Base-by-base conservation (phyloP, 2,888 invertebrate species). In the Diarsia dahlii region DNA sequence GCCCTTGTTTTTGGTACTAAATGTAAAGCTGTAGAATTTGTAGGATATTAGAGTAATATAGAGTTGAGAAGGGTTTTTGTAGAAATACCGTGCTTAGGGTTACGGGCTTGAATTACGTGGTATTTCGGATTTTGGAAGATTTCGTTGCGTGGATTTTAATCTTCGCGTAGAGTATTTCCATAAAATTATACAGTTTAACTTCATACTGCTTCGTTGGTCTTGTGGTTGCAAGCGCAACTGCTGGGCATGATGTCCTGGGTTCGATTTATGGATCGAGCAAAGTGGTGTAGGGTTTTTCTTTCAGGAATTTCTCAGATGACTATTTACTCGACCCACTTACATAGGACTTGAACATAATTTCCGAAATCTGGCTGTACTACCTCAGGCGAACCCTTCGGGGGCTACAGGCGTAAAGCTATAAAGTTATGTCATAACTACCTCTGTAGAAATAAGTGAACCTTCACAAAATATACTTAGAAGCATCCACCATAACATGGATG, bases 1-100 rank as follows among this genome's bases (percentile, higher is more conserved):
- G 74, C 66, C 52, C 84, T 74, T 76, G 77, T 86, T 86, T 85
- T 88, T 84, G 76, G 78, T 78, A 74, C 68, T 75, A 60, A 76
- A 80, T 78, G 68, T 78, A 74, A 78, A 73, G 78, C 76, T 73
- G 64, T 69, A 69, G 74, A 88, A 84, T 88, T 88, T 80, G 86
- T 84, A 63, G 75, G 66, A 76, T 80, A 76, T 74, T 52, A 66
- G 62, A 77, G 73, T 58, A 77, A 67, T 78, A 74, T 62, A 50
- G 68, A 81, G 65, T 70, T 88, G 86, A 83, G 66, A 86, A 76
- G 84, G 80, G 72, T 74, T 74, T 74, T 82, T 60, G 64, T 39
- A 67, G 70, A 65, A 74, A 78, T 71, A 60, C 65, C 75, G 52
- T 68, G 66, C 72, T 85, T 66, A 74, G 52, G 46, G 69, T 76